Percentiles rank a stretch among this genome's conserved stretches.
These are phyloP conservation scores for Uropsilus gracilis DNA, from an alignment of 2,113 vertebrate genomes.

Conservation along the genomic window DNA sequence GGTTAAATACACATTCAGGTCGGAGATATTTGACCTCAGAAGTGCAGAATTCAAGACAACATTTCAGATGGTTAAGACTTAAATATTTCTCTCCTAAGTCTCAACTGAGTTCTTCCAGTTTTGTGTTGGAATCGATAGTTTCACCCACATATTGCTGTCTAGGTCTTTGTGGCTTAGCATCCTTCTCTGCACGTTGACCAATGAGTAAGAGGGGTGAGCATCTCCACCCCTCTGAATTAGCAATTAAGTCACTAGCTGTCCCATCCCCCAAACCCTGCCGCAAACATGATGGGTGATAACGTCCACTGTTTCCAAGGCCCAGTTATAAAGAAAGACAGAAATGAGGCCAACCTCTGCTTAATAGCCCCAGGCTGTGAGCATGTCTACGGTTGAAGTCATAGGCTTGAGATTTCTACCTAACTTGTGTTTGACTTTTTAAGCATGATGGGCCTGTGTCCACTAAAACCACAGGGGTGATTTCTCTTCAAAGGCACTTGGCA, in stretches of 20 bases:
- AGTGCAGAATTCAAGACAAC: neutral
- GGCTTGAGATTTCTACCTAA: constrained; percentile 53
- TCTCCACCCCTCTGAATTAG: neutral
- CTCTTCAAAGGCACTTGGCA: constrained; percentile 94
- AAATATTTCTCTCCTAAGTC: neutral
- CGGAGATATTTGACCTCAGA: neutral
- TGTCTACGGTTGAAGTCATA: constrained; percentile 50
- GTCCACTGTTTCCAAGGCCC: constrained; percentile 55
- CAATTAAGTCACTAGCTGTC: constrained; percentile 71
- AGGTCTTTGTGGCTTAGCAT: constrained; percentile 18
- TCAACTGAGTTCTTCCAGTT: constrained; percentile 10
- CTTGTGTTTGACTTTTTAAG: constrained; percentile 68
- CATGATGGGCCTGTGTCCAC: constrained; percentile 63
- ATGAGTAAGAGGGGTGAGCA: constrained; percentile 27
- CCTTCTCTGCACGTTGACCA: constrained; percentile 19
- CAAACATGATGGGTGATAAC: constrained; percentile 46
- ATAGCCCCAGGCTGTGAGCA: constrained; percentile 50
- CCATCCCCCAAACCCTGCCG: constrained; percentile 54
- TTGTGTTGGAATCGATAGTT: constrained; percentile 19
- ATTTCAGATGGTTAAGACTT: constrained; percentile 32
- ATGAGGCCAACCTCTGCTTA: constrained; percentile 9
- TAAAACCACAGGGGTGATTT: constrained; percentile 82
- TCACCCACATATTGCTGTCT: constrained; percentile 29
- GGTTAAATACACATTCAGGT: neutral
- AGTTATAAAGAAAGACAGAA: constrained; percentile 30